Percentiles rank a stretch among this genome's conserved stretches.
Evolutionary conservation across 2,797 vertebrate species (phyloP).

Genomic region (Nyctibius grandis): DNA sequence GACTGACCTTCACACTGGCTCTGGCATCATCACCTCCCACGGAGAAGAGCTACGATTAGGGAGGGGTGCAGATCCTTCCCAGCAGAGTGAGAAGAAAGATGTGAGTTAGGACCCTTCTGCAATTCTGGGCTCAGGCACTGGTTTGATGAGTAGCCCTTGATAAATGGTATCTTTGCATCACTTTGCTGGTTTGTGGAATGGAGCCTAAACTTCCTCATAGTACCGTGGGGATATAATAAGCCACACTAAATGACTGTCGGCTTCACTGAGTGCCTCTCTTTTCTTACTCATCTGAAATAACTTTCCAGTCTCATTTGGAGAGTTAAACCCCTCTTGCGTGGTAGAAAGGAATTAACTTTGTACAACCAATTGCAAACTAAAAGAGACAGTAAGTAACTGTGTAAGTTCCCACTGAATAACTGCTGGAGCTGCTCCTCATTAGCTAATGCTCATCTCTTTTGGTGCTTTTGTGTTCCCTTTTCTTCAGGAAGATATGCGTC

Average conservation of each 20-base stretch:
- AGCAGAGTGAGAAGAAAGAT: neutral
- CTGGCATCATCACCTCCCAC: neutral
- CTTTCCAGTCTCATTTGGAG: neutral
- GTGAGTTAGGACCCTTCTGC: neutral
- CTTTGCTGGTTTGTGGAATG: neutral
- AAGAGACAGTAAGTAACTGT: neutral
- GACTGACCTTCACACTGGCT: neutral
- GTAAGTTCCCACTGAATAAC: neutral
- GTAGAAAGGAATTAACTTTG: neutral
- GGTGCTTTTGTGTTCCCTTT: neutral
- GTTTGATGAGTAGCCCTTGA: neutral
- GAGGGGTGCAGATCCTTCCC: neutral
- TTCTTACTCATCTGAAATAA: neutral
- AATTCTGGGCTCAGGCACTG: neutral
- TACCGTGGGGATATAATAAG: neutral
- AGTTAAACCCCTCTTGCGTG: neutral
- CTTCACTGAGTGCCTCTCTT: neutral
- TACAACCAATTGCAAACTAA: neutral
- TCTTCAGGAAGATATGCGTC: neutral
- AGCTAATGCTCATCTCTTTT: neutral
- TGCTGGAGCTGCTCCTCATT: neutral
- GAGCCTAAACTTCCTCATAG: neutral
- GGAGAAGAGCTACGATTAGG: neutral
- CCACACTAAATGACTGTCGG: neutral
- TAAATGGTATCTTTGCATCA: neutral